These are phyloP conservation scores for Scomber scombrus DNA, from an alignment of 2,113 vertebrate species.

Conservation along the genomic window DNA sequence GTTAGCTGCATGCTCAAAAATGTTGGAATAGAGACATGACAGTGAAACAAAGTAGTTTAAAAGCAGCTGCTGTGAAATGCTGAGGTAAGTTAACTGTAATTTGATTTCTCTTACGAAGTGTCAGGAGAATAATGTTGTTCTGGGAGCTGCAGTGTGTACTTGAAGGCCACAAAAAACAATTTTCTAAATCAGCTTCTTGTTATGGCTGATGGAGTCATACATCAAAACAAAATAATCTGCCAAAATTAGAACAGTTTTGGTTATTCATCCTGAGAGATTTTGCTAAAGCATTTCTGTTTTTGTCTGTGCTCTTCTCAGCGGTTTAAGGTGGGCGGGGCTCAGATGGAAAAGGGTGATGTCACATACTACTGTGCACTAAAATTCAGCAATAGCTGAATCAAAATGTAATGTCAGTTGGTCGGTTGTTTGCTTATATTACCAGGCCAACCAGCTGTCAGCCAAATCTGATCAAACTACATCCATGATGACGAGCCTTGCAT, in stretches of 20 bases:
- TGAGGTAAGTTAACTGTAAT: neutral
- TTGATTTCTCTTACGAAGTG: neutral
- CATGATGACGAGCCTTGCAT: too few relatives aligned
- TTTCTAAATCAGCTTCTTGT: neutral
- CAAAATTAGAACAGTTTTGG: neutral
- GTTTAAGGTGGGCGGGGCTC: too few relatives aligned
- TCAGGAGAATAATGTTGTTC: neutral
- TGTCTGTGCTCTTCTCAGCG: too few relatives aligned
- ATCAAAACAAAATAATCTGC: neutral
- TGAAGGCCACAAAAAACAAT: neutral
- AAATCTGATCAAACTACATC: too few relatives aligned
- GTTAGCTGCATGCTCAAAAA: slow-evolving; percentile 4
- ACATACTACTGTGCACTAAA: neutral
- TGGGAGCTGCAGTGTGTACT: neutral
- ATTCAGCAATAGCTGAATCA: neutral
- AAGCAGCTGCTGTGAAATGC: slow-evolving; percentile 17
- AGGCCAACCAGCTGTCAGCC: too few relatives aligned
- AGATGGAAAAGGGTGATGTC: too few relatives aligned
- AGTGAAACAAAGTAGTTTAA: slow-evolving; percentile 33
- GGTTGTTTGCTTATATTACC: neutral
- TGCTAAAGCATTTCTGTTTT: too few relatives aligned
- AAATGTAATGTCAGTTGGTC: neutral
- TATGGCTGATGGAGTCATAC: neutral
- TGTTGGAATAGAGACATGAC: slow-evolving; percentile 13
- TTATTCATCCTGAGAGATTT: too few relatives aligned